A percentile compares a stretch with the other conserved stretches of the same genome.
These are phyloP conservation scores for Genyomyrus donnyi DNA, from an alignment of 2,113 vertebrate species.

Conservation along the genomic window DNA sequence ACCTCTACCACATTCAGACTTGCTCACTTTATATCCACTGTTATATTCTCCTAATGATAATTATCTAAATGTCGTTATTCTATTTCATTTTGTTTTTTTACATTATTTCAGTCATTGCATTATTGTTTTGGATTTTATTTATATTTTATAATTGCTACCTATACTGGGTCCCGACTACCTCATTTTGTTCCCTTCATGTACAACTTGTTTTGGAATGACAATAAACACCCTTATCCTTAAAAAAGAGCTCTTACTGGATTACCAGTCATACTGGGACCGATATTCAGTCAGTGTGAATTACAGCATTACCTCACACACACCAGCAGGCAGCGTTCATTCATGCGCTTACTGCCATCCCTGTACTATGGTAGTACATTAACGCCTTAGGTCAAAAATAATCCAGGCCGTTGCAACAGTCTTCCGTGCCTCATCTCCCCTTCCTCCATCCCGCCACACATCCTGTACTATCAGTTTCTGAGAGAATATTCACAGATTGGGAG, in stretches of 20 bases:
- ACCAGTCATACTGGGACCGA: background rate
- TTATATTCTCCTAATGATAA: no score
- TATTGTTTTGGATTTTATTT: no score
- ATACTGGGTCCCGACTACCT: no score
- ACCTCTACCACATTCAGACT: no score
- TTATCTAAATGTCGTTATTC: no score
- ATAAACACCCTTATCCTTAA: no score
- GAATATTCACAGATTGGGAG: background rate
- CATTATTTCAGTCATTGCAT: no score
- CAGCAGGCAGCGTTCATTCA: background rate
- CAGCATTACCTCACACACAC: background rate
- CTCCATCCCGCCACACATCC: background rate
- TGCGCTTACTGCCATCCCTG: background rate
- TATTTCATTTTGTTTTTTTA: no score
- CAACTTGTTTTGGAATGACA: no score
- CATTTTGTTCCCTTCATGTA: no score
- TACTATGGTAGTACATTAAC: background rate
- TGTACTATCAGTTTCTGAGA: background rate
- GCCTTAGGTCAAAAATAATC: conserved; percentile 8
- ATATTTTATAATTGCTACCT: no score
- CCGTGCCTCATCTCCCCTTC: background rate
- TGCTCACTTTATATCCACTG: no score
- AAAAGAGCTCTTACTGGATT: background rate
- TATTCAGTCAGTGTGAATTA: background rate
- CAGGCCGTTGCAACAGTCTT: background rate